phyloP scores from a whole-genome alignment of 1,140 invertebrate genomes.

The Megalopta genalis region DNA sequence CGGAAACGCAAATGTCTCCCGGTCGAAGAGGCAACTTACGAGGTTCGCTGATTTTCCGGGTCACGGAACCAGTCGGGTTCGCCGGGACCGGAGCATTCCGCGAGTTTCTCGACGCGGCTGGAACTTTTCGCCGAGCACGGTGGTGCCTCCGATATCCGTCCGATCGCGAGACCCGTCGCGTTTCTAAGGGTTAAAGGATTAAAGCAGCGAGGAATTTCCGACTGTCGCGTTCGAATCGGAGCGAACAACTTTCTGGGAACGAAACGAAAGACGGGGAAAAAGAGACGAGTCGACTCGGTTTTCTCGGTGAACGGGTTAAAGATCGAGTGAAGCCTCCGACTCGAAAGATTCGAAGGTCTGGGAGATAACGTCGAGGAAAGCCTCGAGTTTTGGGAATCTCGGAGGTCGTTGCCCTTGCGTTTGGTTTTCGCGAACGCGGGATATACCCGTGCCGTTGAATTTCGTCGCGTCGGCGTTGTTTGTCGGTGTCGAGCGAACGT shows the following conservation, averaged over 20 bases:
- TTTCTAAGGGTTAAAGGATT: too few relatives aligned
- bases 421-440: not conserved
- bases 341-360: not conserved
- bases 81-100: not conserved
- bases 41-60: conserved; percentile 18
- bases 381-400: conserved; percentile 43
- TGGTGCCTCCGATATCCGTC: too few relatives aligned
- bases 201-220: too few relatives aligned
- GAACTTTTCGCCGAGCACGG: too few relatives aligned
- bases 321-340: not conserved
- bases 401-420: conserved; percentile 37
- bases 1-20: conserved; percentile 40
- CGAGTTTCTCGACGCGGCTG: not conserved
- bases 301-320: not conserved
- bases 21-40: not conserved
- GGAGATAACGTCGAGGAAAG: conserved; percentile 45
- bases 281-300: too few relatives aligned
- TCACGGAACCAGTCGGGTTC: conserved; percentile 7
- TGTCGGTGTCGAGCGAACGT: too few relatives aligned
- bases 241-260: too few relatives aligned
- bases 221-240: too few relatives aligned
- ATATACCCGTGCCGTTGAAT: too few relatives aligned
- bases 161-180: too few relatives aligned
- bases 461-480: too few relatives aligned
- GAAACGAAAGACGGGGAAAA: too few relatives aligned